Evolutionary conservation across 2,888 invertebrate genomes (phyloP).

Genomic region (Rotaria sp.): DNA sequence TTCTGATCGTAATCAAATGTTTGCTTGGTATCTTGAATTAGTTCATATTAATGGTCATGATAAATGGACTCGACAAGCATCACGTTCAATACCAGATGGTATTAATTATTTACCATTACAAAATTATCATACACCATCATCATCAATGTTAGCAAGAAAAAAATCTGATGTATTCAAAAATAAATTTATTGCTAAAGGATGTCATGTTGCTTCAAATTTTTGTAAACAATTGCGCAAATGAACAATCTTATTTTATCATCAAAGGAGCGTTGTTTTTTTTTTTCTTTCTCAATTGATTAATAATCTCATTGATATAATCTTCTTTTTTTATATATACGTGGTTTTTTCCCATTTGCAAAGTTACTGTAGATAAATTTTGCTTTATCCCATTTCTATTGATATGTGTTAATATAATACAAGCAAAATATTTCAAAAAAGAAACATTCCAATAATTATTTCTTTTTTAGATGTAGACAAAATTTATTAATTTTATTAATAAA

Average conservation of each 20-base stretch:
- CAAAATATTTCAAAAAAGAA: no score
- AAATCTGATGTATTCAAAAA: not conserved
- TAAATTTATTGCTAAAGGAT: not conserved
- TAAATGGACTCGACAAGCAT: not conserved
- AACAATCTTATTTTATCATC: not conserved
- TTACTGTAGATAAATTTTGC: no score
- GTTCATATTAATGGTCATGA: not conserved
- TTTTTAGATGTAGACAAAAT: no score
- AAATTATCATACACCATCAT: not conserved
- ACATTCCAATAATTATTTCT: no score
- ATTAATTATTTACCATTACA: not conserved
- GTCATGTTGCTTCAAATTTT: not conserved
- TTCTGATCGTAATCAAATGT: constrained; percentile 5
- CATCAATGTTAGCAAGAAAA: not conserved
- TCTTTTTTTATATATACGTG: not conserved
- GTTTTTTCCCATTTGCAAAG: not conserved
- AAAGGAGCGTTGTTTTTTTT: not conserved
- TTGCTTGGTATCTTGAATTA: not conserved
- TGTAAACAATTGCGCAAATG: not conserved
- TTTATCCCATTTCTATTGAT: no score
- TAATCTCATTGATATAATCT: not conserved
- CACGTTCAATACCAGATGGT: not conserved
- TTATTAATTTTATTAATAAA: no score
- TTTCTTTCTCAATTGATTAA: not conserved
- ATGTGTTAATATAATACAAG: no score